Base-by-base conservation (phyloP, 2,888 invertebrate species). In the Cybosia mesomella region DNA sequence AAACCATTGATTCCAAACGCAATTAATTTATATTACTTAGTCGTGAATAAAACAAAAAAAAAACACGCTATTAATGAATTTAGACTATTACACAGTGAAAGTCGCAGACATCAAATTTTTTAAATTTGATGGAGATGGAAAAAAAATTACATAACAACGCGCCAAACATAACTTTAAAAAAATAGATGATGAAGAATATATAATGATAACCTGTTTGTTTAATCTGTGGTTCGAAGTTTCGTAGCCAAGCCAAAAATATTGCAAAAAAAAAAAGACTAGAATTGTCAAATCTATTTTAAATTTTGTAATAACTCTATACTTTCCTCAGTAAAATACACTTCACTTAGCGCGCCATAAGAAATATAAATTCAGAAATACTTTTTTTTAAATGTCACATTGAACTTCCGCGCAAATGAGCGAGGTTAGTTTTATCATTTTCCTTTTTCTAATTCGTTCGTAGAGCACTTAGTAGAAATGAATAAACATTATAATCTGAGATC, bases 331-430 rank as follows among this genome's bases (percentile, higher is more conserved):
- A n/a, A n/a, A n/a, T n/a, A n/a, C n/a, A n/a, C n/a, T n/a, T n/a
- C n/a, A n/a, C n/a, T n/a, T n/a, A n/a, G 18, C 49, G n/a, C 49
- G 49, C 49, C 49, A n/a, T n/a, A 49, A 43, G 7, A 43, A 43
- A 43, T 18, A 18, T 18, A 43, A 36, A 39, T 15, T 39, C 15
- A 39, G 15, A 39, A 39, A 39, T 15, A 4, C 39, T 18, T 18
- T 18, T 49, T 49, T n/a, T 9, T n/a, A 10, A 36, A 13, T 18
- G 9, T 39, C 39, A 39, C 15, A 34, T 39, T 5, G 49, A 49
- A 49, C 49, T 49, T 49, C n/a, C n/a, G n/a, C 49, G 49, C 49
- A 49, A 49, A 49, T 49, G 49, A 49, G n/a, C 49, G 49, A 49
- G 1, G n/a, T 49, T 49, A 49, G 49, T 49, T n/a, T 49, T 18